phyloP scores from a whole-genome alignment of 2,888 invertebrate species.

The Himalopsyche tibetana region DNA sequence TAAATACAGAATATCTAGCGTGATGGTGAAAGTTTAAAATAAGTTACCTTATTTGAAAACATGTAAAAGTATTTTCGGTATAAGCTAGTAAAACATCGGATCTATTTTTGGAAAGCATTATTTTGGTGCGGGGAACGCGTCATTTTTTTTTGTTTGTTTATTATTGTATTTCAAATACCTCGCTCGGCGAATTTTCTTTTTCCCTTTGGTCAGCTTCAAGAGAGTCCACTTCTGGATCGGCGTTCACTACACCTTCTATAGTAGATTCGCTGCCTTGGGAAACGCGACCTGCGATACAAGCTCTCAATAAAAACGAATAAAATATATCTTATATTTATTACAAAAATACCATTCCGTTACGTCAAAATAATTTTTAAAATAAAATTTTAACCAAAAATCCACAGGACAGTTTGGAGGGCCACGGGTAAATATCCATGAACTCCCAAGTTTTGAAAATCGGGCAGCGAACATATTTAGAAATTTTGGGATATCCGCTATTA shows the following conservation, averaged over 20 bases:
- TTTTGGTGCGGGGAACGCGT: neutral
- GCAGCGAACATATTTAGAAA: no score
- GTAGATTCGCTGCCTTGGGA: constrained; percentile 63
- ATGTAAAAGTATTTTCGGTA: constrained; percentile 12
- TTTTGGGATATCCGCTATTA: no score
- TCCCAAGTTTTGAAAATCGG: no score
- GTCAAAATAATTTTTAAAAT: no score
- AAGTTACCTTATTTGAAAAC: constrained; percentile 29
- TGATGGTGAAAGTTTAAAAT: constrained; percentile 29
- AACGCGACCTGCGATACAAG: constrained; percentile 55
- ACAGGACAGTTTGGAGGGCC: no score
- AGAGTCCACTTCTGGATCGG: constrained; percentile 75
- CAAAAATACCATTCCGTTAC: no score
- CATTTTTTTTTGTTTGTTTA: neutral
- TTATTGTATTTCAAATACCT: constrained; percentile 55
- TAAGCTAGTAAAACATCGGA: constrained; percentile 3
- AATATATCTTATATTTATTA: neutral
- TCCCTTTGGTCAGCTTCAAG: constrained; percentile 75
- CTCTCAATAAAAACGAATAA: constrained; percentile 43
- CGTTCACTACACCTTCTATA: constrained; percentile 75
- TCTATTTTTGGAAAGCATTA: constrained; percentile 1
- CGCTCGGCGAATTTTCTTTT: constrained; percentile 67
- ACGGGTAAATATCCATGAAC: no score
- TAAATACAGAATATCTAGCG: constrained; percentile 18
- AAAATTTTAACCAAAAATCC: no score